Conservation (phyloP, 1,140 invertebrate genomes). For the Drosophila carrolli region DNA sequence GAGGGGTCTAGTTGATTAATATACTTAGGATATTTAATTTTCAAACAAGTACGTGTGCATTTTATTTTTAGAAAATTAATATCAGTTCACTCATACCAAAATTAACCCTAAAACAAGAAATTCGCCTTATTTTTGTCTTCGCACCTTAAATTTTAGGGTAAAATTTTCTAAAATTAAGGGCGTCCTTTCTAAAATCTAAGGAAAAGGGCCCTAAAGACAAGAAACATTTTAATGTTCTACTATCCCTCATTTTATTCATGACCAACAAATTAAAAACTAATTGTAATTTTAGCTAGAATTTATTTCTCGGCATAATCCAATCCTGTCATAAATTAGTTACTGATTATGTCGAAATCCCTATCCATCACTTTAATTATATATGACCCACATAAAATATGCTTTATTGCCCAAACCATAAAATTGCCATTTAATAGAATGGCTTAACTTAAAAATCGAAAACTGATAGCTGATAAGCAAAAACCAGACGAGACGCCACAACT, state of each 20-base stretch:
- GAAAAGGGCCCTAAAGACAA: too few species aligned
- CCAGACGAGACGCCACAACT: constrained; percentile 35
- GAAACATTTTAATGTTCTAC: too few species aligned
- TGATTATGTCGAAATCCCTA: constrained; percentile 40
- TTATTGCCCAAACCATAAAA: constrained; percentile 19
- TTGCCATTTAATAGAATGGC: not conserved
- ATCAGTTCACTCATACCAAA: too few species aligned
- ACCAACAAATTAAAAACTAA: not conserved
- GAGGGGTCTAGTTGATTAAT: not conserved
- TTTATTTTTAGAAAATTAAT: too few species aligned
- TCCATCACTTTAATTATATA: constrained; percentile 42
- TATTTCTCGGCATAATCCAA: not conserved
- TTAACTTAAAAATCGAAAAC: constrained; percentile 29
- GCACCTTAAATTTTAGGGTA: too few species aligned
- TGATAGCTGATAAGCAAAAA: constrained; percentile 34
- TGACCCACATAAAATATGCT: constrained; percentile 44
- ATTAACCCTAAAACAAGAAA: too few species aligned
- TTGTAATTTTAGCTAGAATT: not conserved
- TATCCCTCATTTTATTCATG: too few species aligned
- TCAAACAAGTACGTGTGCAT: too few species aligned
- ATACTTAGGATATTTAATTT: too few species aligned
- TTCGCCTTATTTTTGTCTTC: too few species aligned
- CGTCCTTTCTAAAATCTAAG: too few species aligned
- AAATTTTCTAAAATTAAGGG: too few species aligned
- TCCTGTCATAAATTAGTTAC: constrained; percentile 13